Evolutionary conservation across 2,113 vertebrate species (phyloP).

Genomic region (Callocephalon fimbriatum): DNA sequence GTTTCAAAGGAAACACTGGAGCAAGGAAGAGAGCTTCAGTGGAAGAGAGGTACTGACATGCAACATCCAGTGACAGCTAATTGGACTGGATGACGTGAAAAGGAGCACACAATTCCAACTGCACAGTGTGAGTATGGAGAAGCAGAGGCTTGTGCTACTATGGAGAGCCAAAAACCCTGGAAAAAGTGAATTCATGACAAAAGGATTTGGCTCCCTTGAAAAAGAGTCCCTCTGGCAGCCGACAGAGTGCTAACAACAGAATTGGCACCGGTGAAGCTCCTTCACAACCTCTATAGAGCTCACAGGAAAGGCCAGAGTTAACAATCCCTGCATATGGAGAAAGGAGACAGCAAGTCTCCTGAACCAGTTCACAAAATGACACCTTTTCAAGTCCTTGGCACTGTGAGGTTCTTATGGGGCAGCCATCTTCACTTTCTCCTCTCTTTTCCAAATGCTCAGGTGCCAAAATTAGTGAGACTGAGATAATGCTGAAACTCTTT

Average conservation of each 20-base stretch:
- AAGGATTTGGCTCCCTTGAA: not conserved
- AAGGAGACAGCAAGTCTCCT: not conserved
- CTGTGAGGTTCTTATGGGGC: accelerated
- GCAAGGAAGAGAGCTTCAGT: not conserved
- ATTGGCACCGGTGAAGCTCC: not conserved
- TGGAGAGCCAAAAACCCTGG: not conserved
- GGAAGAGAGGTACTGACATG: not conserved
- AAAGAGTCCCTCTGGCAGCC: not conserved
- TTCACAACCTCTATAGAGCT: not conserved
- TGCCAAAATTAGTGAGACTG: not conserved
- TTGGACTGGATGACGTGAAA: not conserved
- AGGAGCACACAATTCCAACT: not conserved
- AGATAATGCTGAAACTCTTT: not conserved
- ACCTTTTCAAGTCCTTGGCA: not conserved
- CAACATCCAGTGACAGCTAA: not conserved
- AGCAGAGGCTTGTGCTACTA: not conserved
- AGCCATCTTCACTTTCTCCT: not conserved
- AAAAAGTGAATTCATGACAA: not conserved
- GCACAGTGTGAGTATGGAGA: not conserved
- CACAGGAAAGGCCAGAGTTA: not conserved
- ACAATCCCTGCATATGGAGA: not conserved
- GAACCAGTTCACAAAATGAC: not conserved
- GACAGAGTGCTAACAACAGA: not conserved
- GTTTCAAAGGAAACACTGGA: not conserved
- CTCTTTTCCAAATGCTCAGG: not conserved